phyloP scores from a whole-genome alignment of 1,140 invertebrate genomes.

The Drosophila gunungcola region DNA sequence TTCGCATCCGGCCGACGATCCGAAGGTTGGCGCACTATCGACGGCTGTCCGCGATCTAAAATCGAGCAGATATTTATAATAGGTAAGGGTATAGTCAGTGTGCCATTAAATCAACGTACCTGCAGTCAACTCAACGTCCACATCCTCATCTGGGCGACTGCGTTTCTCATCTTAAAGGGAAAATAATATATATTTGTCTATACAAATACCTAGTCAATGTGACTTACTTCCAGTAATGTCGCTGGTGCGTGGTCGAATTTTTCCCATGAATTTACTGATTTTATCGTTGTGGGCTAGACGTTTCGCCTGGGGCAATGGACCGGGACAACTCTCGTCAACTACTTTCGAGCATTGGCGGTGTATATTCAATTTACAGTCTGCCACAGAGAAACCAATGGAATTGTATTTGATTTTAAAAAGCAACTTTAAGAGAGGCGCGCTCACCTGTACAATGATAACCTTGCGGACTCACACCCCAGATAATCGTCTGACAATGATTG shows the following conservation, averaged over 20 bases:
- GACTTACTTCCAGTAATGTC: slow-evolving; percentile 86
- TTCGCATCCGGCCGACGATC: slow-evolving; percentile 81
- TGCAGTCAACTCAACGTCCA: slow-evolving; percentile 67
- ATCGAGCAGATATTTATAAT: not conserved
- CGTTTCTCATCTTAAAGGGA: slow-evolving; percentile 84
- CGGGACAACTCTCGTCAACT: slow-evolving; percentile 94
- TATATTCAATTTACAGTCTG: slow-evolving; percentile 94
- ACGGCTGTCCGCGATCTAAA: slow-evolving; percentile 74
- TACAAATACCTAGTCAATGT: not conserved
- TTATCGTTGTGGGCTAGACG: slow-evolving; percentile 87
- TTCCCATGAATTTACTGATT: slow-evolving; percentile 91
- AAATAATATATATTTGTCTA: slow-evolving; percentile 4
- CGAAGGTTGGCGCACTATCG: slow-evolving; percentile 80
- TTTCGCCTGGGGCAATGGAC: slow-evolving; percentile 89
- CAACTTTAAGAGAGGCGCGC: not conserved
- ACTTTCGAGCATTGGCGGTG: slow-evolving; percentile 93
- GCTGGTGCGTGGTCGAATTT: slow-evolving; percentile 87
- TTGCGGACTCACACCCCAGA: slow-evolving; percentile 97
- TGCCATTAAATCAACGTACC: slow-evolving; percentile 13
- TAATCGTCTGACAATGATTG: slow-evolving; percentile 95
- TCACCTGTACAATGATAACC: slow-evolving; percentile 93
- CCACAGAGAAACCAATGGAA: slow-evolving; percentile 70
- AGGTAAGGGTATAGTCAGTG: not conserved
- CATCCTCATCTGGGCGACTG: slow-evolving; percentile 80
- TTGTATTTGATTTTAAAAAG: not conserved